Evolutionary conservation across 2,888 invertebrate genomes (phyloP).

Genomic region (Aspidapion aeneum): DNA sequence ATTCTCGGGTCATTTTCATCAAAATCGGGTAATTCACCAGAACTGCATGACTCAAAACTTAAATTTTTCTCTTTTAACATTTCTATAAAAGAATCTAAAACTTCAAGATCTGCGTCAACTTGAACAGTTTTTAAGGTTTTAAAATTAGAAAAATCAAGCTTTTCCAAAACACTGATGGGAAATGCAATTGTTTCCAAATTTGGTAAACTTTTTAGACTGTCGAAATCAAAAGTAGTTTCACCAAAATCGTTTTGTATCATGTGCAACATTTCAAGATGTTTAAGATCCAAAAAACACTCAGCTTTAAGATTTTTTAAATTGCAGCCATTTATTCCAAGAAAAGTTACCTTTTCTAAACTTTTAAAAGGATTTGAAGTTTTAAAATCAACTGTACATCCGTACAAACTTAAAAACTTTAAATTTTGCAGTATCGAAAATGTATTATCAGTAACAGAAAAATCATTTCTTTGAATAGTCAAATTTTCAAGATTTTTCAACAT

Average conservation of each 20-base stretch:
- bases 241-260: neutral
- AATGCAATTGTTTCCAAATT: neutral
- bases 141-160: neutral
- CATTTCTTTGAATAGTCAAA: neutral
- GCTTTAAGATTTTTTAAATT: neutral
- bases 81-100: neutral
- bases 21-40: neutral
- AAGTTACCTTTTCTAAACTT: neutral
- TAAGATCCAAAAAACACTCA: neutral
- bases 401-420: neutral
- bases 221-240: neutral
- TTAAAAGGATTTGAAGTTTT: neutral
- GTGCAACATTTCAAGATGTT: neutral
- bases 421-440: neutral
- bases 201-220: neutral
- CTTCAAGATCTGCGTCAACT: neutral
- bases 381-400: neutral
- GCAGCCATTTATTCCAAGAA: neutral
- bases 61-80: neutral
- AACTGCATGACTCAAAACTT: neutral
- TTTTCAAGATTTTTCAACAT: neutral
- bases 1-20: neutral
- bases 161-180: neutral
- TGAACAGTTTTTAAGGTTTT: neutral
- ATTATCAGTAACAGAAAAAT: neutral